These are phyloP conservation scores for Chrysaora quinquecirrha DNA, from an alignment of 30 jellyfish, hydroid and myxozoan genomes.

Conservation along the genomic window DNA sequence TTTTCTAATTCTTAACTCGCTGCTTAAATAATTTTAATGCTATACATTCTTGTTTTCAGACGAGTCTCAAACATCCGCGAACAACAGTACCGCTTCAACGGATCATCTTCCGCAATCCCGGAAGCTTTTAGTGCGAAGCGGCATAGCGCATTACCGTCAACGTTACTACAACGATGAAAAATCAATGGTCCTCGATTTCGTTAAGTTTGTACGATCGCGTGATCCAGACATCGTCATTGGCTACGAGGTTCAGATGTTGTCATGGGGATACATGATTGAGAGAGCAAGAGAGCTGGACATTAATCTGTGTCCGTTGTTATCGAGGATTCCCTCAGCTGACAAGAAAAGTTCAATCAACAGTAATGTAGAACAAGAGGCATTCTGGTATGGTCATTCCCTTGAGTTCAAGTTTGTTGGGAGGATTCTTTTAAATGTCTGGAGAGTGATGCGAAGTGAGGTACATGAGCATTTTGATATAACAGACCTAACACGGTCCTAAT, in stretches of 20 bases:
- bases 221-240: conserved; percentile 96
- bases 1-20: too few relatives aligned
- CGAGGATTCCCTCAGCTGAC: conserved; percentile 73
- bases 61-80: neutral
- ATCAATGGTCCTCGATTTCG: conserved; percentile 73
- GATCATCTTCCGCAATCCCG: neutral
- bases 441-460: conserved; percentile 97
- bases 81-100: neutral
- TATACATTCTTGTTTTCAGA: neutral
- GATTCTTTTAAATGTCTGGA: conserved; percentile 90
- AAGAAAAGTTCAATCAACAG: conserved; percentile 23
- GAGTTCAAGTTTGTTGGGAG: conserved; percentile 85
- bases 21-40: too few relatives aligned
- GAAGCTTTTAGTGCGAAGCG: conserved; percentile 30
- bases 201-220: conserved; percentile 60
- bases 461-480: too few relatives aligned
- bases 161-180: conserved; percentile 68
- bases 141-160: conserved; percentile 47
- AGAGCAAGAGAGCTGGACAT: conserved; percentile 84
- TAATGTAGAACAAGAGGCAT: conserved; percentile 36
- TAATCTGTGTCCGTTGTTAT: conserved; percentile 73
- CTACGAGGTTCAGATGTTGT: conserved; percentile 94
- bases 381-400: conserved; percentile 65
- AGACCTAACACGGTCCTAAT: too few relatives aligned
- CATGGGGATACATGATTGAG: conserved; percentile 95